Evolutionary conservation across 2,888 invertebrate genomes (phyloP).

Genomic region (Cataglyphis albicans): DNA sequence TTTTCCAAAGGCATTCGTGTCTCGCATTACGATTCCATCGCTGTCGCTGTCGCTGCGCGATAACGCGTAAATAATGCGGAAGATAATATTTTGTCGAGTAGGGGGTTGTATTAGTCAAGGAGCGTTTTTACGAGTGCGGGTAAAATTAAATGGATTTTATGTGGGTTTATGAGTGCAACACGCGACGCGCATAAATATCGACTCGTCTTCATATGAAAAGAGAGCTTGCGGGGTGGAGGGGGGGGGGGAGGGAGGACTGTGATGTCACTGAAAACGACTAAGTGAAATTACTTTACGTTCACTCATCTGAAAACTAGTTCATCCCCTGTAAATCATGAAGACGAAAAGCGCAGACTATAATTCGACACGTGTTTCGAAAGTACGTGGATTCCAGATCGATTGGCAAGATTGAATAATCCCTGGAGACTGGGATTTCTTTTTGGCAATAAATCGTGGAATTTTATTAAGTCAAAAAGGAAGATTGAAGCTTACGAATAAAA

Average conservation of each 20-base stretch:
- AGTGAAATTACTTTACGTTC: constrained; percentile 15
- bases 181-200: constrained; percentile 69
- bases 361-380: constrained; percentile 7
- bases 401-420: not conserved
- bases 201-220: constrained; percentile 63
- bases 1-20: constrained; percentile 3
- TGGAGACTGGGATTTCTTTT: not conserved
- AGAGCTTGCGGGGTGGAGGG: not conserved
- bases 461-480: not conserved
- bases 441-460: not conserved
- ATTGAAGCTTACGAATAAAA: not conserved
- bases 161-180: constrained; percentile 66
- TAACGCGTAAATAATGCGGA: constrained; percentile 16
- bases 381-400: not conserved
- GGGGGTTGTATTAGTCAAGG: constrained; percentile 42
- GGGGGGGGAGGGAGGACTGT: not conserved
- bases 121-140: constrained; percentile 67
- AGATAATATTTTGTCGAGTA: constrained; percentile 8
- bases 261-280: not conserved
- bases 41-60: not conserved
- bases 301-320: constrained; percentile 8
- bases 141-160: constrained; percentile 76
- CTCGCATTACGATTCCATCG: not conserved
- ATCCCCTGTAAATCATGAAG: not conserved
- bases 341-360: not conserved